Evolutionary conservation across 2,797 vertebrate genomes (phyloP).

Genomic region (Arrhamphus sclerolepis): DNA sequence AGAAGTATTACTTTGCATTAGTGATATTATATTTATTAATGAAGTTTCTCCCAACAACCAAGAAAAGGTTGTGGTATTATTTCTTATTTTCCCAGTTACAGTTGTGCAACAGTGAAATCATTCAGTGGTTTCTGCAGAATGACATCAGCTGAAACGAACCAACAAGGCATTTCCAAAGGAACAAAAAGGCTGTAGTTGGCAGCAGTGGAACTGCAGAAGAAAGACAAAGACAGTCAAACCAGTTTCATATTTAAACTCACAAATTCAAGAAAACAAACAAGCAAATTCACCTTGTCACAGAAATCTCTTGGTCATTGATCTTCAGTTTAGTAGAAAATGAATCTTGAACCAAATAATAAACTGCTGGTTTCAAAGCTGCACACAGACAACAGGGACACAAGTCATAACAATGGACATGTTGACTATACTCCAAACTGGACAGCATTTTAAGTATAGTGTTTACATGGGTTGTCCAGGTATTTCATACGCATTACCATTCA

Average conservation of each 20-base stretch:
- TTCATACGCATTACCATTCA: no score
- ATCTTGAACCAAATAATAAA: slow-evolving; percentile 54
- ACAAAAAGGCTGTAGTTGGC: slow-evolving; percentile 51
- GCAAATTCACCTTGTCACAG: slow-evolving; percentile 33
- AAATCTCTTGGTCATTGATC: slow-evolving; percentile 53
- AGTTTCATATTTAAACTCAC: not conserved
- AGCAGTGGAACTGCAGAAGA: slow-evolving; percentile 36
- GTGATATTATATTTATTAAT: no score
- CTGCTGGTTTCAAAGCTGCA: slow-evolving; percentile 54
- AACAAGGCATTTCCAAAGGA: slow-evolving; percentile 40
- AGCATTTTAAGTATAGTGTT: no score
- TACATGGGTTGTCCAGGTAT: no score
- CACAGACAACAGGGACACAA: not conserved
- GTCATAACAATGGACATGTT: not conserved
- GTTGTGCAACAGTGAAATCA: slow-evolving; percentile 47
- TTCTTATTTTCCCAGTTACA: slow-evolving; percentile 38
- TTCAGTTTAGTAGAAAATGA: slow-evolving; percentile 38
- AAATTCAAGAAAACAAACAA: not conserved
- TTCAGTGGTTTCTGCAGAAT: slow-evolving; percentile 54
- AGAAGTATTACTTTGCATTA: no score
- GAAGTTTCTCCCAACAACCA: no score
- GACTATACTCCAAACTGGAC: no score
- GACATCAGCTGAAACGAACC: slow-evolving; percentile 51
- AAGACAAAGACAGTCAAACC: not conserved
- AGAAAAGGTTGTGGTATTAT: no score